Conservation (phyloP, 2,888 invertebrate species). For the Dicranocentrus wangi region DNA sequence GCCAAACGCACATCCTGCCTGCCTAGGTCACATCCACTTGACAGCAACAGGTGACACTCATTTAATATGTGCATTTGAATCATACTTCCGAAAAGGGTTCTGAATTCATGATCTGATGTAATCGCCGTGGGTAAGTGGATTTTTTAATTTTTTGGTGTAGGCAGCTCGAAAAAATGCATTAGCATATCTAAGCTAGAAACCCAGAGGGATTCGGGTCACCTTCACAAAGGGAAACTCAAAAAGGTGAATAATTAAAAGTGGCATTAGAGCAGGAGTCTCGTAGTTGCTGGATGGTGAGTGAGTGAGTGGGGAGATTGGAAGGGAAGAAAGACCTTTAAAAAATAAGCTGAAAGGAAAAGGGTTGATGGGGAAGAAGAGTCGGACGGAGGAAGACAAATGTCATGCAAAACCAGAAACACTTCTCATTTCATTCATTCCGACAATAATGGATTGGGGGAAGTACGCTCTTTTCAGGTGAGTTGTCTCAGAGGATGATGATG, state of each 20-base stretch:
- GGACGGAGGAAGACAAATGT: slow-evolving; percentile 4
- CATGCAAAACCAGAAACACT: slow-evolving; percentile 30
- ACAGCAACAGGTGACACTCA: slow-evolving; percentile 53
- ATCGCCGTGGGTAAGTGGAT: slow-evolving; percentile 54
- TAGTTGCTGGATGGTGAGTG: too few species aligned
- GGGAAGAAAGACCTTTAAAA: background rate
- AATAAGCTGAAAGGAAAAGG: slow-evolving; percentile 4
- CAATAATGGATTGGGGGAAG: background rate
- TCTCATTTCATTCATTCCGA: slow-evolving; percentile 35
- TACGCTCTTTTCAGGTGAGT: too few species aligned
- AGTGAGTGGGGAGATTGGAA: too few species aligned
- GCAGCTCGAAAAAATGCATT: background rate
- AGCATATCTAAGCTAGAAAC: background rate
- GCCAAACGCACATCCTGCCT: background rate
- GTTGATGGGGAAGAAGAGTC: background rate
- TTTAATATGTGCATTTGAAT: slow-evolving; percentile 44
- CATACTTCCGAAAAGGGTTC: background rate
- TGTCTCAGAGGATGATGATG: too few species aligned
- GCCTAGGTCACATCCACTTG: slow-evolving; percentile 32
- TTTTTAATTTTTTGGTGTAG: slow-evolving; percentile 34
- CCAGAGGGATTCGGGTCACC: background rate
- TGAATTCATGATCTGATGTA: slow-evolving; percentile 24
- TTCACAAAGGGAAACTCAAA: background rate
- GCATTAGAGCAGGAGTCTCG: background rate
- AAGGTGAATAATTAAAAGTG: slow-evolving; percentile 27